These are phyloP conservation scores for Eulacestoma nigropectus DNA, from an alignment of 2,113 vertebrate genomes.

Conservation along the genomic window DNA sequence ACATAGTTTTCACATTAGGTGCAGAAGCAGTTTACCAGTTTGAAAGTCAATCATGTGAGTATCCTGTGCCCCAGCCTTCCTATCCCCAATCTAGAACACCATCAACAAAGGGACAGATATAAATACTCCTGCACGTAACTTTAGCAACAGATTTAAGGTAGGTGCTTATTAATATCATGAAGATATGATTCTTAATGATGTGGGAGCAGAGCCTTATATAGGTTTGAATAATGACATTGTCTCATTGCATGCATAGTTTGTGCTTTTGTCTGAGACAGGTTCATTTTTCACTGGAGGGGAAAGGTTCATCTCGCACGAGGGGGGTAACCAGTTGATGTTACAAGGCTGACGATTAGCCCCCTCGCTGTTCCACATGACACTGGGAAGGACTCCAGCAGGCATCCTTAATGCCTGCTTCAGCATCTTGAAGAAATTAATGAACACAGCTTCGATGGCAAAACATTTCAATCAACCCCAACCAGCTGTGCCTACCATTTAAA, in stretches of 20 bases:
- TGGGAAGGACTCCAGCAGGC: conserved; percentile 82
- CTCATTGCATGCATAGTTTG: conserved; percentile 78
- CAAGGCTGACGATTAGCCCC: conserved; percentile 84
- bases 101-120: conserved; percentile 54
- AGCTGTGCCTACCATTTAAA: conserved; percentile 76
- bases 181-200: conserved; percentile 79
- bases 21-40: conserved; percentile 10
- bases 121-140: conserved; percentile 67
- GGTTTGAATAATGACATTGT: conserved; percentile 80
- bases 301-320: conserved; percentile 83
- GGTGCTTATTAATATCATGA: conserved; percentile 81
- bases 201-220: conserved; percentile 77
- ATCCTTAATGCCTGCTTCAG: conserved; percentile 84
- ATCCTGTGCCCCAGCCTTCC: background rate
- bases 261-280: conserved; percentile 81
- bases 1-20: background rate
- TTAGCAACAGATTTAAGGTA: conserved; percentile 57
- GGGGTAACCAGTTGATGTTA: conserved; percentile 85
- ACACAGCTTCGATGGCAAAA: conserved; percentile 81
- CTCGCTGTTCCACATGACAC: conserved; percentile 83
- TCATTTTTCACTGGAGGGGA: conserved; percentile 84
- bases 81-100: conserved; percentile 41
- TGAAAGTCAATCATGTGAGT: conserved; percentile 25
- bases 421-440: conserved; percentile 86
- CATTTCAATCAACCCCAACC: conserved; percentile 85